phyloP scores from a whole-genome alignment of 1,140 invertebrate genomes.

The Pogonomyrmex barbatus region DNA sequence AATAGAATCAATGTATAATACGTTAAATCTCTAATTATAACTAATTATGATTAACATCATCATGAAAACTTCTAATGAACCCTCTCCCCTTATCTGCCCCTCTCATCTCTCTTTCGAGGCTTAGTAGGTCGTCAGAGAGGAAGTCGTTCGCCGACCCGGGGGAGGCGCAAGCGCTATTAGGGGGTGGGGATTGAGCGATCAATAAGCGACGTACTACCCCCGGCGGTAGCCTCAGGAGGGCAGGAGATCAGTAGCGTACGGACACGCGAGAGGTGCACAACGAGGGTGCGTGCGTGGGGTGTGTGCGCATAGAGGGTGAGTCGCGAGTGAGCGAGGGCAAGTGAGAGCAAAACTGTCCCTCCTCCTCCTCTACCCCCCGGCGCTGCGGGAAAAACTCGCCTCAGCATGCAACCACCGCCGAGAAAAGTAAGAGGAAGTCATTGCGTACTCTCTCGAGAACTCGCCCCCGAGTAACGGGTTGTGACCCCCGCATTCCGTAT shows the following conservation, averaged over 20 bases:
- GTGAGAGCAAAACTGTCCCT: constrained; percentile 46
- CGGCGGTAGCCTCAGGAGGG: constrained; percentile 73
- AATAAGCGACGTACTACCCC: constrained; percentile 78
- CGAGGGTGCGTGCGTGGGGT: constrained; percentile 73
- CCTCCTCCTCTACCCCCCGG: constrained; percentile 46
- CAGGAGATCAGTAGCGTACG: constrained; percentile 81
- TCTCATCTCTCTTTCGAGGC: neutral
- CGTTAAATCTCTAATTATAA: constrained; percentile 6
- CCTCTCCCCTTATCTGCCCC: neutral
- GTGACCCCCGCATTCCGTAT: neutral
- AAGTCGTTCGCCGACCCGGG: constrained; percentile 50
- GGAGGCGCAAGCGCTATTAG: constrained; percentile 76
- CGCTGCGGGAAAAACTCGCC: constrained; percentile 69
- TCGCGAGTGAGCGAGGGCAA: constrained; percentile 57
- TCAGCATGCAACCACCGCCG: constrained; percentile 91
- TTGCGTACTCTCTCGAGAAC: neutral
- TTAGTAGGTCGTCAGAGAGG: constrained; percentile 54
- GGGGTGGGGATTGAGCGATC: constrained; percentile 69
- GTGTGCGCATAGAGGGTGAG: constrained; percentile 74
- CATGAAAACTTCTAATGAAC: neutral
- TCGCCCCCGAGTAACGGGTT: neutral
- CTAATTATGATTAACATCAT: neutral
- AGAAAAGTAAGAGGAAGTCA: constrained; percentile 88
- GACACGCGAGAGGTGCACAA: constrained; percentile 73
- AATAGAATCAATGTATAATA: neutral